Percentiles rank a stretch among this genome's conserved stretches.
Evolutionary conservation across 2,797 vertebrate genomes (phyloP).

Genomic region (Pyrrhura leucotis): DNA sequence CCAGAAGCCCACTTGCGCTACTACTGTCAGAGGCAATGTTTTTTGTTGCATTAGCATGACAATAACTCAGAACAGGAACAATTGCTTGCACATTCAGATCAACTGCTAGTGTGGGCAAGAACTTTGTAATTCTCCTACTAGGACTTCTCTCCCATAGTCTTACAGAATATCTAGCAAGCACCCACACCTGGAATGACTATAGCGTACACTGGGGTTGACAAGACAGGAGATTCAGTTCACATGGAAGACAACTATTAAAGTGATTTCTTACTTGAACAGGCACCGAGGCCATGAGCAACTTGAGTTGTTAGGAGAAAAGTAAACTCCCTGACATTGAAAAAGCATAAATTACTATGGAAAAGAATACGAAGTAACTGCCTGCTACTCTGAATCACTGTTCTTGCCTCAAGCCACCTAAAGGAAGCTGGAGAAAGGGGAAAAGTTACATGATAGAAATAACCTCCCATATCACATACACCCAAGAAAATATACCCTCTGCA

Average conservation of each 20-base stretch:
- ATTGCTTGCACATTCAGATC: not conserved
- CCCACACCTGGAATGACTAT: not conserved
- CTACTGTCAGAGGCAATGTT: not conserved
- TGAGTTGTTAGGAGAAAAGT: not conserved
- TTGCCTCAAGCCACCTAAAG: not conserved
- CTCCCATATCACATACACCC: not conserved
- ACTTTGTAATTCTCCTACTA: not conserved
- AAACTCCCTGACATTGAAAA: not conserved
- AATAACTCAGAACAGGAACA: not conserved
- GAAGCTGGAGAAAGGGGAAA: not conserved
- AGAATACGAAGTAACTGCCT: not conserved
- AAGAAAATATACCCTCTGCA: not conserved
- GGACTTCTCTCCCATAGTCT: not conserved
- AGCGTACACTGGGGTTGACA: not conserved
- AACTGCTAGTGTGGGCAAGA: not conserved
- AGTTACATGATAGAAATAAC: not conserved
- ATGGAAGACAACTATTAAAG: not conserved
- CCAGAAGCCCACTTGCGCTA: not conserved
- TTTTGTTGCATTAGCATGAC: not conserved
- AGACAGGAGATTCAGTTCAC: not conserved
- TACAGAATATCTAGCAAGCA: not conserved
- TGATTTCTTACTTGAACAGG: not conserved
- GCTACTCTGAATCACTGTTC: not conserved
- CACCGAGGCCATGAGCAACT: not conserved
- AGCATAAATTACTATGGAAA: not conserved